Percentiles rank a stretch among this genome's conserved stretches.
phyloP scores from a whole-genome alignment of 2,888 invertebrate genomes.

The Tiliacea citrago region DNA sequence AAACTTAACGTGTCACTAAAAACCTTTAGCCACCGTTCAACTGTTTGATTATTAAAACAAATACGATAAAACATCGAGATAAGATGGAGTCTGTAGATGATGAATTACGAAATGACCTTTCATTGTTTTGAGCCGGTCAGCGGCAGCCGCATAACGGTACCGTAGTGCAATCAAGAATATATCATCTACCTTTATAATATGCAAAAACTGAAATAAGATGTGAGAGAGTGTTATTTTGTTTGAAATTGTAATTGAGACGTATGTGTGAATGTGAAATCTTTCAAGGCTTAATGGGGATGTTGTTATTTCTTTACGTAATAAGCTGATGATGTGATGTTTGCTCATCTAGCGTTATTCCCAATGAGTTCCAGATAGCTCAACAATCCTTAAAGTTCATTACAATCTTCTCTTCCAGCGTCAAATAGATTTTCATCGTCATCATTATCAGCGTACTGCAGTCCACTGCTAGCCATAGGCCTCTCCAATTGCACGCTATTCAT shows the following conservation, averaged over 20 bases:
- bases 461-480: neutral
- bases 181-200: conserved; percentile 70
- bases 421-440: neutral
- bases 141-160: conserved; percentile 68
- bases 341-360: neutral
- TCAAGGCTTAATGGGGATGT: neutral
- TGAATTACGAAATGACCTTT: conserved; percentile 75
- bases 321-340: neutral
- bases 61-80: conserved; percentile 68
- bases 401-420: neutral
- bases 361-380: neutral
- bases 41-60: conserved; percentile 59
- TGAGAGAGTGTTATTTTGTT: conserved; percentile 51
- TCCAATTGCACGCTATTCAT: neutral
- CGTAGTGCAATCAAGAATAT: conserved; percentile 73
- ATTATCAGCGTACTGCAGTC: too few relatives aligned
- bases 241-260: conserved; percentile 26
- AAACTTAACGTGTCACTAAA: conserved; percentile 37
- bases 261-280: conserved; percentile 27
- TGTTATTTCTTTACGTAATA: neutral
- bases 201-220: conserved; percentile 70
- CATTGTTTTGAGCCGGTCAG: conserved; percentile 74
- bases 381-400: neutral
- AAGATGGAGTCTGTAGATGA: conserved; percentile 72
- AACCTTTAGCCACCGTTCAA: conserved; percentile 26